Evolutionary conservation across 2,888 invertebrate species (phyloP).

Genomic region (Drosophila diplacantha): DNA sequence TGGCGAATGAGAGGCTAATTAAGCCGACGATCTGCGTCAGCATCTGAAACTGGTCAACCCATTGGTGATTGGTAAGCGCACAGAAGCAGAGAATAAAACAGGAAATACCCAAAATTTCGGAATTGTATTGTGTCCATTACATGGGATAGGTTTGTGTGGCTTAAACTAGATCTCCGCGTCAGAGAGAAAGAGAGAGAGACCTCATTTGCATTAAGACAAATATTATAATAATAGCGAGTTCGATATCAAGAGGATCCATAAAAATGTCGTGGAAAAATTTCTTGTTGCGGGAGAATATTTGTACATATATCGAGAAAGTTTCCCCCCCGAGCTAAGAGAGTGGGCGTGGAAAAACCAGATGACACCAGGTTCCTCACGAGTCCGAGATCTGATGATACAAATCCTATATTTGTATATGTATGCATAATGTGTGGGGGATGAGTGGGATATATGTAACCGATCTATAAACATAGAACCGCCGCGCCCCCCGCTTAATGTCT

Average conservation of each 20-base stretch:
- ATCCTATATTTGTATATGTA: constrained; percentile 10
- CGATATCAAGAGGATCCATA: constrained; percentile 5
- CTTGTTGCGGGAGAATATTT: constrained; percentile 14
- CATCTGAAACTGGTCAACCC: constrained; percentile 39
- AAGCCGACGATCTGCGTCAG: constrained; percentile 54
- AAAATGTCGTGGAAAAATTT: constrained; percentile 46
- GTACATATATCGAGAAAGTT: constrained; percentile 43
- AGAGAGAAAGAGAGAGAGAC: not conserved
- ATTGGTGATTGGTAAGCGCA: constrained; percentile 32
- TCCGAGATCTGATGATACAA: constrained; percentile 6
- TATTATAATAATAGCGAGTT: constrained; percentile 10
- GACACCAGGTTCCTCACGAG: constrained; percentile 26
- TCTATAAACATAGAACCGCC: constrained; percentile 43
- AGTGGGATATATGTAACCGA: constrained; percentile 31
- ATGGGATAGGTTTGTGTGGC: constrained; percentile 4
- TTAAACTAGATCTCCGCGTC: constrained; percentile 21
- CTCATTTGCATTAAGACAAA: constrained; percentile 24
- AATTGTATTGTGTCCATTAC: constrained; percentile 27
- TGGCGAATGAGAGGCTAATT: constrained; percentile 36
- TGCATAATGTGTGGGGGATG: constrained; percentile 11
- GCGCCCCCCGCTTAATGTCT: not conserved
- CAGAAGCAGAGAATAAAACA: constrained; percentile 18
- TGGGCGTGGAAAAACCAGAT: constrained; percentile 46
- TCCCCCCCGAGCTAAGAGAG: constrained; percentile 34
- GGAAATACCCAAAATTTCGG: constrained; percentile 48